A percentile compares a stretch with the other conserved stretches of the same genome.
Evolutionary conservation across 2,113 vertebrate species (phyloP).

Genomic region (Miniopterus natalensis): DNA sequence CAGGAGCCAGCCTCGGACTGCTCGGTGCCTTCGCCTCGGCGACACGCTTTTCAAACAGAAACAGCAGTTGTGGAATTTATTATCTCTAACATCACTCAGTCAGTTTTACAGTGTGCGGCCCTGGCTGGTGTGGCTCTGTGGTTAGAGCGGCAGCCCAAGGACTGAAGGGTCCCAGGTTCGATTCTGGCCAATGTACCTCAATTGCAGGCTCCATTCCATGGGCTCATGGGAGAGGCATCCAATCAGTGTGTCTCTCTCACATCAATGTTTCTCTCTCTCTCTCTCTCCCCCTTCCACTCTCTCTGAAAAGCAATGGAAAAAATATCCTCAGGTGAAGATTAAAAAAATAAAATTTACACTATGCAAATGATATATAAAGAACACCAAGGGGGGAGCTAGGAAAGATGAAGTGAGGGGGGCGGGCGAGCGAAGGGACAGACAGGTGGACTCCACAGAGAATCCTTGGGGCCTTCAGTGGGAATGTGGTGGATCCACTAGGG

Average conservation of each 20-base stretch:
- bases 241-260: too few relatives aligned
- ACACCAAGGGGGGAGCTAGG: constrained; percentile 38
- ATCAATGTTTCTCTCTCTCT: too few relatives aligned
- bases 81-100: constrained; percentile 67
- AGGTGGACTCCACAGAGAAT: constrained; percentile 70
- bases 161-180: too few relatives aligned
- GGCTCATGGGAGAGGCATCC: too few relatives aligned
- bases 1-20: constrained; percentile 83
- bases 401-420: constrained; percentile 45
- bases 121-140: too few relatives aligned
- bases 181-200: too few relatives aligned
- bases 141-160: too few relatives aligned
- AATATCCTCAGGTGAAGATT: too few relatives aligned
- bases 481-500: neutral
- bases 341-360: neutral
- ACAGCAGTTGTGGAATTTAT: constrained; percentile 70
- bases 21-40: constrained; percentile 59
- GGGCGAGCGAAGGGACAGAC: constrained; percentile 52
- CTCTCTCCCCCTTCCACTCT: too few relatives aligned
- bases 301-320: too few relatives aligned
- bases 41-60: constrained; percentile 81
- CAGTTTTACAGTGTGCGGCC: constrained; percentile 30
- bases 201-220: too few relatives aligned
- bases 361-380: constrained; percentile 4
- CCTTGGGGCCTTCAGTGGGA: neutral